phyloP scores from a whole-genome alignment of 2,888 invertebrate genomes.

The Tetragnatha montana region DNA sequence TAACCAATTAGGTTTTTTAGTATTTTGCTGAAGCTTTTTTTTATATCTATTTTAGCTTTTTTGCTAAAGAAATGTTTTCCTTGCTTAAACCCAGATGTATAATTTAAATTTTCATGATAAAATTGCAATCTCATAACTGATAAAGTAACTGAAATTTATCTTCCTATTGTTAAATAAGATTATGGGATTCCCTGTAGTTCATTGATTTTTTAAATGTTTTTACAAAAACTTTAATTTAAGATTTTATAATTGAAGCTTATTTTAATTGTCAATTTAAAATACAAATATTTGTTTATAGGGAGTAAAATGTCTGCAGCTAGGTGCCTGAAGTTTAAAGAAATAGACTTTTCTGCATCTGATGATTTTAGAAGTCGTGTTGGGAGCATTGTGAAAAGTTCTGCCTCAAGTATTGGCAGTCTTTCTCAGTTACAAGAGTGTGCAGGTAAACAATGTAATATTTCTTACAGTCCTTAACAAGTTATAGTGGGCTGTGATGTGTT shows the following conservation, averaged over 20 bases:
- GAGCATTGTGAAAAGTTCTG: slow-evolving; percentile 81
- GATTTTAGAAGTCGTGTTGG: slow-evolving; percentile 80
- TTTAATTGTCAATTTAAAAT: no score
- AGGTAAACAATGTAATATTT: slow-evolving; percentile 71
- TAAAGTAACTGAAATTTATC: background rate
- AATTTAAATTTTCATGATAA: no score
- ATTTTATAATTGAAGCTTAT: no score
- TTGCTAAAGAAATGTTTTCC: no score
- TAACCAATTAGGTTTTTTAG: no score
- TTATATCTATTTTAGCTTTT: no score
- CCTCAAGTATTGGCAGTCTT: slow-evolving; percentile 73
- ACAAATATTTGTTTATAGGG: slow-evolving; percentile 4
- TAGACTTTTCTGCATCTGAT: slow-evolving; percentile 80
- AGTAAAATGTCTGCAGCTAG: slow-evolving; percentile 45
- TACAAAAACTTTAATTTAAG: no score
- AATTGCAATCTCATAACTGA: background rate
- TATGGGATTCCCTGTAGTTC: background rate
- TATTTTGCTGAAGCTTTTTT: no score
- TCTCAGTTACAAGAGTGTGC: slow-evolving; percentile 73
- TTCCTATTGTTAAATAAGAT: background rate
- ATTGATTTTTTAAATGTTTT: no score
- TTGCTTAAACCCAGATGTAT: no score
- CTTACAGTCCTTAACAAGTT: no score
- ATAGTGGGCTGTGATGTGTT: no score
- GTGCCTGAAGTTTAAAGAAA: slow-evolving; percentile 72